phyloP scores from a whole-genome alignment of 1,140 invertebrate species.

The Helicoverpa armigera region DNA sequence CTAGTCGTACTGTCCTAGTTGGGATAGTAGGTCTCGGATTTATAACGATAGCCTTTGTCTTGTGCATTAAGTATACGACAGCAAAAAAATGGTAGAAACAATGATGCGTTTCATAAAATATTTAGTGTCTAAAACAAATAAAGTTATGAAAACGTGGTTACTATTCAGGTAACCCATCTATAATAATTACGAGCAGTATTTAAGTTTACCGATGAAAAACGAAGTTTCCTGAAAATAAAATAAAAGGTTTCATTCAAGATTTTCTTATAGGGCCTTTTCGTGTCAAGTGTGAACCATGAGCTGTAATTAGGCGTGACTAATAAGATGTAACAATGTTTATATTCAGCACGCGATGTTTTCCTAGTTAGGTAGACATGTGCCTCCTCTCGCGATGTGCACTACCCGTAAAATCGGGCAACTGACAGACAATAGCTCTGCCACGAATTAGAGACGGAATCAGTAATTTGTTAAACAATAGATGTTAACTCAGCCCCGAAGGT shows the following conservation, averaged over 20 bases:
- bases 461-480: conserved; percentile 75
- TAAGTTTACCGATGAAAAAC: too few species aligned
- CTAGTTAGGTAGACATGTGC: conserved; percentile 37
- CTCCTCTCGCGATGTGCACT: conserved; percentile 60
- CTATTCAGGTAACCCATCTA: too few species aligned
- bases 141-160: too few species aligned
- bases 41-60: neutral
- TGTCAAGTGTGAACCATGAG: too few species aligned
- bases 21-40: neutral
- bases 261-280: neutral
- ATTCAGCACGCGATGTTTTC: conserved; percentile 38
- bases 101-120: too few species aligned
- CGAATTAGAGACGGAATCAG: conserved; percentile 73
- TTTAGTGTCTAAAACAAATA: too few species aligned
- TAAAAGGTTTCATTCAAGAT: too few species aligned
- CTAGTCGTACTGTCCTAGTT: too few species aligned
- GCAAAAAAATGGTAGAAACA: too few species aligned
- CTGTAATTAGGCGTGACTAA: conserved; percentile 16
- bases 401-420: conserved; percentile 68
- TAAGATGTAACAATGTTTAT: conserved; percentile 26
- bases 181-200: too few species aligned
- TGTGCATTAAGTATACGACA: too few species aligned
- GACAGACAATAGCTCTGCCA: conserved; percentile 71
- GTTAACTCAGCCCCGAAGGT: conserved; percentile 73
- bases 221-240: too few species aligned